Evolutionary conservation across 2,113 vertebrate genomes (phyloP).

Genomic region (Climacteris rufus): DNA sequence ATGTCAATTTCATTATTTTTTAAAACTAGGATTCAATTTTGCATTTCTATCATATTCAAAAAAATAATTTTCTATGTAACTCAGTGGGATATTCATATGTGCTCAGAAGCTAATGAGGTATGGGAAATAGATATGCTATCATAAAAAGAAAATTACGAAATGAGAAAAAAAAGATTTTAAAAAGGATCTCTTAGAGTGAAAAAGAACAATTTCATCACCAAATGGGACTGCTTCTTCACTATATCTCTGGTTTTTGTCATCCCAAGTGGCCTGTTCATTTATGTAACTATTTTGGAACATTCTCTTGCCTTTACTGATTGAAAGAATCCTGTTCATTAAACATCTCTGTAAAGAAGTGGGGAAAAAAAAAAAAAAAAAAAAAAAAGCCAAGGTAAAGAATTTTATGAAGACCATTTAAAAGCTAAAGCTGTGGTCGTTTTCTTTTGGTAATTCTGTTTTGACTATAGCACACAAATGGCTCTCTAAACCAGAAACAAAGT

Average conservation of each 20-base stretch:
- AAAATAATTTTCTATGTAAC: constrained; percentile 71
- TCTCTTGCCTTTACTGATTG: constrained; percentile 9
- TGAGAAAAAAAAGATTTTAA: constrained; percentile 70
- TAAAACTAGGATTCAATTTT: constrained; percentile 70
- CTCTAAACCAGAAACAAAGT: not conserved
- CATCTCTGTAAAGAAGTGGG: not conserved
- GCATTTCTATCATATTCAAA: constrained; percentile 73
- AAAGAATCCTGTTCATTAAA: constrained; percentile 19
- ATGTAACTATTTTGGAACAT: constrained; percentile 57
- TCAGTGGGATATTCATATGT: constrained; percentile 74
- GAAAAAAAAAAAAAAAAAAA: not conserved
- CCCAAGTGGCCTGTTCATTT: constrained; percentile 38
- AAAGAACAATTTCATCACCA: constrained; percentile 57
- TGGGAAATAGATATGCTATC: constrained; percentile 74
- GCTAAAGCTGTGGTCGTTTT: not conserved
- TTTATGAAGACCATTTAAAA: not conserved
- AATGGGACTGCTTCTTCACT: constrained; percentile 43
- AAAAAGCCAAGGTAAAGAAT: not conserved
- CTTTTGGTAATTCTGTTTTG: not conserved
- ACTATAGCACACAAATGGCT: not conserved
- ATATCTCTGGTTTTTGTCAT: not conserved
- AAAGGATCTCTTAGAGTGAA: constrained; percentile 58
- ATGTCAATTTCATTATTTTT: constrained; percentile 74
- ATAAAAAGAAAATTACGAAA: constrained; percentile 77
- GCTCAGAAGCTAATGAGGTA: constrained; percentile 77